Base-by-base conservation (phyloP, 2,888 invertebrate species). In the Ophion slaviceki region DNA sequence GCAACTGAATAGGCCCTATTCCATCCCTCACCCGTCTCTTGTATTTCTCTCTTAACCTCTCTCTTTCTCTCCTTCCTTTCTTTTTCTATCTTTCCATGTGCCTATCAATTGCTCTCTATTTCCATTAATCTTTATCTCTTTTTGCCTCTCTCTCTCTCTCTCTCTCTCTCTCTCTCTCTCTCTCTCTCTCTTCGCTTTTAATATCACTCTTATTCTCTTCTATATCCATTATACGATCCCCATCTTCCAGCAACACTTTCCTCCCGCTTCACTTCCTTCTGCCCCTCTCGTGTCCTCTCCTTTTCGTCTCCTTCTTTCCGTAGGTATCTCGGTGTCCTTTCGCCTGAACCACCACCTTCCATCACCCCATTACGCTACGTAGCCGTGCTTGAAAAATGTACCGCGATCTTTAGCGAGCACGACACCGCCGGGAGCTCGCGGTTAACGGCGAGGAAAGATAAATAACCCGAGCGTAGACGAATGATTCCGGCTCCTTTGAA, bases 381-480 rank as follows among this genome's bases (percentile, higher is more conserved):
- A 89, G 87, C 88, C 78, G 88, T 82, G 87, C 72, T 86, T 83
- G 81, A 85, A 86, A 90, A 91, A 86, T 89, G 88, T 89, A 84
- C 87, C 83, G 85, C 88, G 86, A 88, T 87, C 88, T 88, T 87
- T 74, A 71, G 70, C 61, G 61, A 53, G 64, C 32, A 68, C 40
- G 64, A 71, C 20, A 68, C 40, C 70, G 71, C 20, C 75, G 32
- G 47, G 80, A 79, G 80, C 79, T 36, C 82, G 78, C 82, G 86
- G 85, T 87, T 88, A 89, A 89, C 88, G 88, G 85, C 86, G 79
- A 84, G 85, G 83, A 88, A 90, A 90, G 89, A 90, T 88, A 89
- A 89, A 91, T 90, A 90, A 88, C 88, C 87, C 78, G 36, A 62
- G 57, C 82, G 79, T 78, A 85, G 82, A 77, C 71, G 80, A 77